A percentile compares a stretch with the other conserved stretches of the same genome.
These are phyloP conservation scores for Entomobrya proxima DNA, from an alignment of 2,888 invertebrate genomes.

Conservation along the genomic window DNA sequence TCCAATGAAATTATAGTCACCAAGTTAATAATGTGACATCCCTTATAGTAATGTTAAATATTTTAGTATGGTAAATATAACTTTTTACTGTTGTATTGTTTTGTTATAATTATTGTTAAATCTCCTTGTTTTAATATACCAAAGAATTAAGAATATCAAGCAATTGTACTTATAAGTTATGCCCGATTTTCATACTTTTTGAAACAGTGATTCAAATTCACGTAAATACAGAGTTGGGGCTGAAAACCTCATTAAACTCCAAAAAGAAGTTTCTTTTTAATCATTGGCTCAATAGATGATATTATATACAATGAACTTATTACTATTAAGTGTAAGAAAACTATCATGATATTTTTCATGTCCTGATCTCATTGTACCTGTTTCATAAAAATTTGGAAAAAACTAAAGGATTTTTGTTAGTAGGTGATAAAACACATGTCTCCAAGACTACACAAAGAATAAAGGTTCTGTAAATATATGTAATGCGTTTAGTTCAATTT, in stretches of 20 bases:
- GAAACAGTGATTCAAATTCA: not conserved
- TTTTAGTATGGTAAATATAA: too few relatives aligned
- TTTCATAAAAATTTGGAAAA: conserved; percentile 50
- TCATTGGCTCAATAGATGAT: conserved; percentile 46
- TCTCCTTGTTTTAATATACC: conserved; percentile 17
- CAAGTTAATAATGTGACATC: too few relatives aligned
- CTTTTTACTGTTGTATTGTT: too few relatives aligned
- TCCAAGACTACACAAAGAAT: not conserved
- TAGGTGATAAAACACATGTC: not conserved
- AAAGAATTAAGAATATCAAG: not conserved
- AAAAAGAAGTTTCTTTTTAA: not conserved
- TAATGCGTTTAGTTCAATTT: too few relatives aligned
- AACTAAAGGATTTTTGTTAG: conserved; percentile 5
- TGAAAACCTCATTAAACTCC: not conserved
- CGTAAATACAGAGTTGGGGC: not conserved
- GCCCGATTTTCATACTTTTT: not conserved
- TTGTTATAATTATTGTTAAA: too few relatives aligned
- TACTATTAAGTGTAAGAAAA: conserved; percentile 1
- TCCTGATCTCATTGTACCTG: conserved; percentile 67
- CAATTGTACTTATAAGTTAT: not conserved
- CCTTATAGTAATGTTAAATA: too few relatives aligned
- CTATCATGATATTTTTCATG: conserved; percentile 56
- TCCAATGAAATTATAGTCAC: not conserved
- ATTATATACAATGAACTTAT: conserved; percentile 27
- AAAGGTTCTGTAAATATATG: not conserved